Base-by-base conservation (phyloP, 1,140 invertebrate species). In the Anoplolepis gracilipes region DNA sequence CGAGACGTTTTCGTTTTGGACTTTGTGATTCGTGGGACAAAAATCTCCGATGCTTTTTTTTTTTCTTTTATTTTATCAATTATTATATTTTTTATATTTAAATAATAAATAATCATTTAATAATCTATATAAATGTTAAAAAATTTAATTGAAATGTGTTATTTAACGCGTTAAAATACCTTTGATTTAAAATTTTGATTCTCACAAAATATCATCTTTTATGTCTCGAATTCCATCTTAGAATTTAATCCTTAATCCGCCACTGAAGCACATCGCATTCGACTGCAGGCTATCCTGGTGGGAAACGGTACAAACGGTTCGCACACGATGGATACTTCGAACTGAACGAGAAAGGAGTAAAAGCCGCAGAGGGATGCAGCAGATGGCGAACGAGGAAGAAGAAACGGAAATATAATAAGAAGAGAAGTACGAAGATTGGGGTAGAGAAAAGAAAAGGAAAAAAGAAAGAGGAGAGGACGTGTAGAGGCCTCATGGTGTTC, bases 391-490 rank as follows among this genome's bases (percentile, higher is more conserved):
- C 59, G 30, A 10, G 36, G 36, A 65, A 22, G 64, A 62, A 42
- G 57, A 46, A 46, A 46, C 11, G 49, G 55, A 78, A 42, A 25
- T 84, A 73, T 55, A 72, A 84, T 46, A 81, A 75, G 82, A 55
- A 69, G 46, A 85, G 84, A 76, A 73, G 62, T 82, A 25, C 16
- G 42, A 46, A 16, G 42, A 46, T 46, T 36, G 33, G 3, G 33
- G 33, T n/a, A 1, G 39, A 39, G 13, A 46, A 46, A 3, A 46
- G 42, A 13, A 13, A 84, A 76, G 10, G 28, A 22, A 16, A 30
- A 49, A n/a, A 11, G 22, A 42, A 16, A 72, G 64, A 36, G 36
- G 55, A 67, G 36, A 46, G 36, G 59, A n/a, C 73, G 53, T 67
- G 59, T 72, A 42, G 61, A 36, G 61, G 75, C 69, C 59, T 81